Conservation (phyloP, 2,888 invertebrate species). For the Notocelia uddmanniana region DNA sequence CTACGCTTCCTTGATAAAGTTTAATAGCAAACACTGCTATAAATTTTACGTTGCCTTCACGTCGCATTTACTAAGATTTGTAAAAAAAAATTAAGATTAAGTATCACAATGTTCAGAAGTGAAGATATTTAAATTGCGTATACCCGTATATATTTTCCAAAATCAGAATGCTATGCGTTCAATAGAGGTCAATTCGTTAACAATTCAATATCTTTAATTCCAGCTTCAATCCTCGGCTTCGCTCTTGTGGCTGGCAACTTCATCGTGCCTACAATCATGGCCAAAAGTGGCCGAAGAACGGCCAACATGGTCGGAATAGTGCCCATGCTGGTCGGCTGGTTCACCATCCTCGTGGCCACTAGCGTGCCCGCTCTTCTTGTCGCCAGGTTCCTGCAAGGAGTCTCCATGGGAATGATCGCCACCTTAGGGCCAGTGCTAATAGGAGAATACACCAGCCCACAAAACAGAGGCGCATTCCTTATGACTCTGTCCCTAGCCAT, state of each 20-base stretch:
- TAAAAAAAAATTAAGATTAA: too few species aligned
- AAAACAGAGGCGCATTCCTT: conserved; percentile 85
- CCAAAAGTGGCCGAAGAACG: conserved; percentile 81
- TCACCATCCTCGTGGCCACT: conserved; percentile 69
- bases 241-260: conserved; percentile 68
- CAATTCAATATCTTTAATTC: conserved; percentile 50
- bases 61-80: too few species aligned
- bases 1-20: too few species aligned
- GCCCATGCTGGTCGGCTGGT: conserved; percentile 83
- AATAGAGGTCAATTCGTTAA: background rate
- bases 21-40: too few species aligned
- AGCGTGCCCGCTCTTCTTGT: conserved; percentile 67
- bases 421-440: conserved; percentile 79
- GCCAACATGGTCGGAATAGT: conserved; percentile 78
- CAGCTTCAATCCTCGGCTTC: conserved; percentile 70
- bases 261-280: conserved; percentile 75
- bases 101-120: too few species aligned
- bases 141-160: too few species aligned
- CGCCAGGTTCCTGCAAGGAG: conserved; percentile 73
- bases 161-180: too few species aligned
- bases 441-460: conserved; percentile 84
- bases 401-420: conserved; percentile 82
- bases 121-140: too few species aligned
- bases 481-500: conserved; percentile 84
- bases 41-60: too few species aligned